These are phyloP conservation scores for Drosophila nigromelanica DNA, from an alignment of 1,140 invertebrate genomes.

Conservation along the genomic window DNA sequence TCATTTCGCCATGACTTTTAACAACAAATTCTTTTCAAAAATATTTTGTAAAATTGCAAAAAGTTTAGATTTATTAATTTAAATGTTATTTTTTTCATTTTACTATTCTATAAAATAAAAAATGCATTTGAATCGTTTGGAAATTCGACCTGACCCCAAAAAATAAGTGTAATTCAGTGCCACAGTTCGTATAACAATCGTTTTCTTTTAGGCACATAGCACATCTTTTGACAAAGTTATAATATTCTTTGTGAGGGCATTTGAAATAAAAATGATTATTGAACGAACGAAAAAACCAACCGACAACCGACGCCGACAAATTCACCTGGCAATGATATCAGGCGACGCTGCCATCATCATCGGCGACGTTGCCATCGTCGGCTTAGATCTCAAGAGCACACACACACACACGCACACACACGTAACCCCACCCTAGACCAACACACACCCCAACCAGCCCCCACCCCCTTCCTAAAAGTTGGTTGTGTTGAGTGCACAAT, in stretches of 20 bases:
- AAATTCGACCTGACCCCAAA: too few relatives aligned
- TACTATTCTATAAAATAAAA: too few relatives aligned
- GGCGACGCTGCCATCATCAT: conserved; percentile 3
- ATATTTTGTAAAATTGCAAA: too few relatives aligned
- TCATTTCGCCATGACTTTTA: too few relatives aligned
- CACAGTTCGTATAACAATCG: too few relatives aligned
- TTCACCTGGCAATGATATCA: conserved; percentile 32
- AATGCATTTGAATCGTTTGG: too few relatives aligned
- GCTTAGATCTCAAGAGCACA: conserved; percentile 66
- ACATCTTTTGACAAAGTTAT: not conserved
- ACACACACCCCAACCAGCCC: not conserved
- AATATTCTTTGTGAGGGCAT: not conserved
- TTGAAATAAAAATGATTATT: conserved; percentile 3
- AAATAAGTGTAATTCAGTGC: too few relatives aligned
- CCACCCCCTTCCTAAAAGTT: not conserved
- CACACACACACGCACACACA: conserved; percentile 17
- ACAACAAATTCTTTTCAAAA: too few relatives aligned
- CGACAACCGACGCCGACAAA: conserved; percentile 8
- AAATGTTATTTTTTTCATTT: too few relatives aligned
- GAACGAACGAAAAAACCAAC: conserved; percentile 15
- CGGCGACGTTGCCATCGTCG: conserved; percentile 6
- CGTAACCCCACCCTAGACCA: not conserved
- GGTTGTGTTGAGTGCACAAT: conserved; percentile 5
- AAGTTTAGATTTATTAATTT: too few relatives aligned
- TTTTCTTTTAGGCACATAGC: not conserved